phyloP scores from a whole-genome alignment of 2,888 invertebrate species.

The Aromia moschata region DNA sequence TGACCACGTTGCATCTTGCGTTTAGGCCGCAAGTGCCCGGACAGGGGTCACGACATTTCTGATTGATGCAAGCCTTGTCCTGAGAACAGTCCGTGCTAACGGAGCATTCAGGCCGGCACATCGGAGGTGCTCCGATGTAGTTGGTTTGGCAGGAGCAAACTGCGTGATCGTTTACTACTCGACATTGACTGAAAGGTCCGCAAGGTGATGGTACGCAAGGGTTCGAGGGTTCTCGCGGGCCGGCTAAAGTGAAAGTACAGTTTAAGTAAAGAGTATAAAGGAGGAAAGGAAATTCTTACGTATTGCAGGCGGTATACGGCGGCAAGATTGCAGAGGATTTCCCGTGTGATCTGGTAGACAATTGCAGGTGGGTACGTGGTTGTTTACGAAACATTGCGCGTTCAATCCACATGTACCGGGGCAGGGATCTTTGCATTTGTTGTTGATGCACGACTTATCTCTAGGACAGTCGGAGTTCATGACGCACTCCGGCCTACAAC shows the following conservation, averaged over 20 bases:
- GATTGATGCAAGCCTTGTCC: conserved; percentile 80
- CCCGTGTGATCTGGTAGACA: conserved; percentile 80
- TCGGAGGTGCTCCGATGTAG: conserved; percentile 80
- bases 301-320: conserved; percentile 63
- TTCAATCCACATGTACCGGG: conserved; percentile 84
- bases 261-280: conserved; percentile 7
- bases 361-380: conserved; percentile 83
- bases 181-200: conserved; percentile 82
- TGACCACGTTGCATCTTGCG: conserved; percentile 83
- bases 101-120: conserved; percentile 82
- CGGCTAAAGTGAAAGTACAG: conserved; percentile 12
- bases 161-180: conserved; percentile 75
- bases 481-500: conserved; percentile 90
- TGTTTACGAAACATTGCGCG: conserved; percentile 82
- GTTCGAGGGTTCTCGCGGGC: conserved; percentile 56
- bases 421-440: conserved; percentile 87
- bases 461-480: conserved; percentile 84
- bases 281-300: conserved; percentile 55
- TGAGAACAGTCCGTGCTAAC: conserved; percentile 84
- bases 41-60: conserved; percentile 84
- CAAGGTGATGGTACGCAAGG: conserved; percentile 78
- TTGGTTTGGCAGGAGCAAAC: conserved; percentile 82
- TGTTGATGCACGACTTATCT: conserved; percentile 80
- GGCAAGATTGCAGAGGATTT: conserved; percentile 80
- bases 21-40: conserved; percentile 81